Percentiles rank a stretch among this genome's conserved stretches.
These are phyloP conservation scores for Habropoda laboriosa DNA, from an alignment of 1,140 invertebrate species.

Conservation along the genomic window DNA sequence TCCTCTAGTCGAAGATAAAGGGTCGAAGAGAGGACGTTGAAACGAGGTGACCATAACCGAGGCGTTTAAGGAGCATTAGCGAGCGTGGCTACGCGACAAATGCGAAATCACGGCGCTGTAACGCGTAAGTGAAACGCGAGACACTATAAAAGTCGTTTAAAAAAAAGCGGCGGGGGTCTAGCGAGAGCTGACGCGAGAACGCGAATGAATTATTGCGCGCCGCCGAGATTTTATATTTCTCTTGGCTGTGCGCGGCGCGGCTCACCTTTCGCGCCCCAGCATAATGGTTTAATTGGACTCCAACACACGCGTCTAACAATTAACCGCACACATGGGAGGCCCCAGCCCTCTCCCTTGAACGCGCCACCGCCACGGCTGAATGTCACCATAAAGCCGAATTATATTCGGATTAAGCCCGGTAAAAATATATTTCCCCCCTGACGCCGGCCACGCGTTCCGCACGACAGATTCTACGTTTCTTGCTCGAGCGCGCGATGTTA, in stretches of 20 bases:
- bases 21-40: not conserved
- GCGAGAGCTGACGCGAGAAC: slow-evolving; percentile 64
- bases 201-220: slow-evolving; percentile 62
- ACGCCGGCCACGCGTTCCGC: slow-evolving; percentile 12
- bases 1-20: not conserved
- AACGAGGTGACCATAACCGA: too few relatives aligned
- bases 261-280: slow-evolving; percentile 47
- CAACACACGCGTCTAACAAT: slow-evolving; percentile 67
- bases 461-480: not conserved
- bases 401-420: slow-evolving; percentile 60
- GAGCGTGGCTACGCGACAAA: slow-evolving; percentile 43
- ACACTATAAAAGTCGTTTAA: slow-evolving; percentile 61
- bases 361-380: slow-evolving; percentile 44
- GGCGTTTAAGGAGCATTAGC: slow-evolving; percentile 47
- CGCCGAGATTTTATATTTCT: slow-evolving; percentile 67
- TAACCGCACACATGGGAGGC: slow-evolving; percentile 56
- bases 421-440: slow-evolving; percentile 56
- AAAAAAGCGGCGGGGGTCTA: slow-evolving; percentile 60
- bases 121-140: slow-evolving; percentile 50
- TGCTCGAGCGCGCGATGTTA: not conserved
- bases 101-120: slow-evolving; percentile 35
- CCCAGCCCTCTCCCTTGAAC: slow-evolving; percentile 40
- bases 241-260: slow-evolving; percentile 10
- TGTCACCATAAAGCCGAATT: slow-evolving; percentile 69
- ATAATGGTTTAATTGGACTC: slow-evolving; percentile 71